Evolutionary conservation across 1,140 invertebrate species (phyloP).

Genomic region (Coboldia fuscipes): DNA sequence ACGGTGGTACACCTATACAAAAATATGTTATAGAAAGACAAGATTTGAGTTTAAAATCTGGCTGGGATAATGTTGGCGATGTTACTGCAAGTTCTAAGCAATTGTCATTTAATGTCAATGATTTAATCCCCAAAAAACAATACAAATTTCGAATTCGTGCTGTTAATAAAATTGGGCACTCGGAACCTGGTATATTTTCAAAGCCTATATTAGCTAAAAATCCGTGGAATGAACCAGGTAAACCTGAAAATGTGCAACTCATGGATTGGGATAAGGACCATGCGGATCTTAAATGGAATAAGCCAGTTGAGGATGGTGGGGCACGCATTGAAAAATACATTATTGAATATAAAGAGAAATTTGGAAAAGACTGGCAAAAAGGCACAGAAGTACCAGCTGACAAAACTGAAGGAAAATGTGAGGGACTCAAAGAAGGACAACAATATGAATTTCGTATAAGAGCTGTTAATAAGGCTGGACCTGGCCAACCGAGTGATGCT

Average conservation of each 20-base stretch:
- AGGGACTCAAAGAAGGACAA: conserved; percentile 80
- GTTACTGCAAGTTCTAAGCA: conserved; percentile 35
- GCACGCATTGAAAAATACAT: conserved; percentile 87
- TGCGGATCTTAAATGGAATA: conserved; percentile 78
- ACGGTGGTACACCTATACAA: conserved; percentile 74
- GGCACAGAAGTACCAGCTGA: conserved; percentile 63
- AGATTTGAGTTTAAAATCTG: conserved; percentile 69
- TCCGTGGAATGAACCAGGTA: conserved; percentile 93
- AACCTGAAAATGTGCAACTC: conserved; percentile 76
- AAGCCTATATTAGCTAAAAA: conserved; percentile 86
- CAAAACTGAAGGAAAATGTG: conserved; percentile 50
- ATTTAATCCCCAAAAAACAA: conserved; percentile 66
- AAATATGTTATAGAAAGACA: conserved; percentile 92
- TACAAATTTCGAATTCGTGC: conserved; percentile 92
- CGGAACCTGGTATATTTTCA: conserved; percentile 69
- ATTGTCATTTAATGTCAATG: conserved; percentile 63
- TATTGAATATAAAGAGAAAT: conserved; percentile 86
- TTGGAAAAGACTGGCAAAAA: conserved; percentile 69
- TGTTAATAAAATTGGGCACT: conserved; percentile 73
- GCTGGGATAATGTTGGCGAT: conserved; percentile 69
- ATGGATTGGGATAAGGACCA: conserved; percentile 92
- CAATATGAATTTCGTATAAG: conserved; percentile 93
- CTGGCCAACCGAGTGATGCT: conserved; percentile 80
- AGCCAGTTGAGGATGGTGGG: conserved; percentile 78
- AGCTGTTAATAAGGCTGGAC: conserved; percentile 89